Evolutionary conservation across 2,113 vertebrate species (phyloP), one percentile per base, ranked within the genome.

Genomic region (Heterochromis multidens): DNA sequence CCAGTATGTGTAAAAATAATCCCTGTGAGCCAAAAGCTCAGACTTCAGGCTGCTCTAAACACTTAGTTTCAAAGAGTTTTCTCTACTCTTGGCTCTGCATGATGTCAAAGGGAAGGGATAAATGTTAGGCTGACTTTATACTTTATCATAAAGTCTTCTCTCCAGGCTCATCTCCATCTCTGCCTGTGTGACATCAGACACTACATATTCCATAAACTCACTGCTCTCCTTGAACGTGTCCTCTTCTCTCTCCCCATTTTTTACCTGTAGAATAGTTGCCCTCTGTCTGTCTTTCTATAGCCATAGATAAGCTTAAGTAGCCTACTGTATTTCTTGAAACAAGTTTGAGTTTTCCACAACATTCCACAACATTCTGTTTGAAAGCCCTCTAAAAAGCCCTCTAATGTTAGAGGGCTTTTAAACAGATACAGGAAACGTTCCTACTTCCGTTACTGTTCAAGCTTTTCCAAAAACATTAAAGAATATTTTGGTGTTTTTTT

Each of bases 361-460:
- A 27, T 46, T 70, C 23, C 37, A 70, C 23, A 7, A 70, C 7
- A 35, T 35, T n/a, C n/a, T n/a, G 35, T 35, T 9, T 2, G 7
- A 35, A 8, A 7, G 35, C 33, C 9, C 9, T 35, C n/a, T n/a
- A n/a, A n/a, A n/a, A n/a, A n/a, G n/a, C n/a, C n/a, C n/a, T n/a
- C n/a, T n/a, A 40, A 25, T 40, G 62, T 11, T 40, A 65, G 35
- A 65, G 2, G 12, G 0, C 23, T 46, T 70, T 70, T 3, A 70
- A 46, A 46, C 1, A 5, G 0, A 27, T 46, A 27, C 8, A 0
- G 37, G 37, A 46, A 46, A 1, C 6, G 7, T 70, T 70, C 37
- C 37, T 27, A 70, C 37, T 27, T 70, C 17, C 63, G 5, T 40
- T 12, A 35, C 31, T 31, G 6, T 35, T 63, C 19, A 63, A 63